These are phyloP conservation scores for Onychorhynchus coronatus DNA, from an alignment of 2,113 vertebrate genomes.

Conservation along the genomic window DNA sequence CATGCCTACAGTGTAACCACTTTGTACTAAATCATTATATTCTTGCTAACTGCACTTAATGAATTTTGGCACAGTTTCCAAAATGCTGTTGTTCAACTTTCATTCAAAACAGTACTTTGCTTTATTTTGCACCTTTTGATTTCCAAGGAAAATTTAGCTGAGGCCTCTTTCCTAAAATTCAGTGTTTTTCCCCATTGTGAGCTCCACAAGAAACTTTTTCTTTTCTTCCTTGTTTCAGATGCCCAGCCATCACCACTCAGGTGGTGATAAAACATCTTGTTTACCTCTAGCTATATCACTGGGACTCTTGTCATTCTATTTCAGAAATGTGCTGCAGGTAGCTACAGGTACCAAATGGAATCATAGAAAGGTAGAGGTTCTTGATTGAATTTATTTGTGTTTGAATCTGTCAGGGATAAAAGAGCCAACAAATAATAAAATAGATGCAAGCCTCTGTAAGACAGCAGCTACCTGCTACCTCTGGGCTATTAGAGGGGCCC, in stretches of 20 bases:
- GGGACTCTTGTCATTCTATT: constrained; percentile 69
- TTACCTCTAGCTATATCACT: constrained; percentile 57
- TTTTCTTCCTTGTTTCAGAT: constrained; percentile 52
- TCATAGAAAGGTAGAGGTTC: constrained; percentile 62
- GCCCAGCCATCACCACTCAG: constrained; percentile 63
- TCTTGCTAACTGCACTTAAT: constrained; percentile 25
- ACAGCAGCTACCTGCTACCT: constrained; percentile 73
- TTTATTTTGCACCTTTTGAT: constrained; percentile 70
- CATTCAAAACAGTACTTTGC: constrained; percentile 53
- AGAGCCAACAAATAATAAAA: constrained; percentile 77
- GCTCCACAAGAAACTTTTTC: constrained; percentile 34
- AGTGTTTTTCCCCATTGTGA: constrained; percentile 70
- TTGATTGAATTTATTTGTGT: constrained; percentile 69
- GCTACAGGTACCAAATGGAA: constrained; percentile 65
- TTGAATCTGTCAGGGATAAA: constrained; percentile 73
- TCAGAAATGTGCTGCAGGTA: constrained; percentile 53
- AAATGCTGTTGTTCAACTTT: constrained; percentile 14
- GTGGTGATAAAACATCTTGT: constrained; percentile 51
- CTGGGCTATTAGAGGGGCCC: constrained; percentile 53
- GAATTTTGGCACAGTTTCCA: constrained; percentile 54
- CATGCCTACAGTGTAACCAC: neutral
- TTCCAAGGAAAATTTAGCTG: constrained; percentile 60
- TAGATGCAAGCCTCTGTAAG: constrained; percentile 72
- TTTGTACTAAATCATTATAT: neutral
- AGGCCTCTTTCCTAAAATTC: constrained; percentile 55